Evolutionary conservation across 2,888 invertebrate species (phyloP).

Genomic region (Orchestes rusci): DNA sequence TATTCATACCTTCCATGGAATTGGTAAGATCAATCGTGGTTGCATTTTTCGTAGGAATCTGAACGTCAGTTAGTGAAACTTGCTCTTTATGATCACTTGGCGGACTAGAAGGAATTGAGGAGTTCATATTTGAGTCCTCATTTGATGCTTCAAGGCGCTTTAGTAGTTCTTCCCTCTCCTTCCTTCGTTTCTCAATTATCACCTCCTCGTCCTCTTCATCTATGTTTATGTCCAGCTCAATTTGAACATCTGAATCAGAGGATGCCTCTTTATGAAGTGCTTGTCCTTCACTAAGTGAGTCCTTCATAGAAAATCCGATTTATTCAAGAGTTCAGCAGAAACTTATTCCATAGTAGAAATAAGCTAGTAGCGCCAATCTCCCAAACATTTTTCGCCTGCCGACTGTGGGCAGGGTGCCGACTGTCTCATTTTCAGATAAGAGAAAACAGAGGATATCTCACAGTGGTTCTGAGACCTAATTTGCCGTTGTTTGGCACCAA

Average conservation of each 20-base stretch:
- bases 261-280: constrained; percentile 59
- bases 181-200: constrained; percentile 81
- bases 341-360: no score
- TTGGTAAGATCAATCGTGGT: neutral
- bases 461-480: no score
- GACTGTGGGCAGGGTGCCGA: no score
- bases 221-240: constrained; percentile 68
- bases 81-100: neutral
- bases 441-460: no score
- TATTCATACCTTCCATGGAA: neutral
- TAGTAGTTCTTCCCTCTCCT: constrained; percentile 79
- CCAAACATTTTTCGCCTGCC: no score
- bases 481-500: no score
- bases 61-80: no score
- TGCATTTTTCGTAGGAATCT: no score
- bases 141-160: constrained; percentile 55
- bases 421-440: no score
- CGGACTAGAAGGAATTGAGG: constrained; percentile 32
- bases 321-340: no score
- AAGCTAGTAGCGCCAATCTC: no score
- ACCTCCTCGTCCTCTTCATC: constrained; percentile 91
- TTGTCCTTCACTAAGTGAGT: constrained; percentile 73
- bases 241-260: constrained; percentile 63
- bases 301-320: constrained; percentile 38
- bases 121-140: constrained; percentile 50